phyloP scores from a whole-genome alignment of 1,140 invertebrate species.

The Drosophila teissieri region DNA sequence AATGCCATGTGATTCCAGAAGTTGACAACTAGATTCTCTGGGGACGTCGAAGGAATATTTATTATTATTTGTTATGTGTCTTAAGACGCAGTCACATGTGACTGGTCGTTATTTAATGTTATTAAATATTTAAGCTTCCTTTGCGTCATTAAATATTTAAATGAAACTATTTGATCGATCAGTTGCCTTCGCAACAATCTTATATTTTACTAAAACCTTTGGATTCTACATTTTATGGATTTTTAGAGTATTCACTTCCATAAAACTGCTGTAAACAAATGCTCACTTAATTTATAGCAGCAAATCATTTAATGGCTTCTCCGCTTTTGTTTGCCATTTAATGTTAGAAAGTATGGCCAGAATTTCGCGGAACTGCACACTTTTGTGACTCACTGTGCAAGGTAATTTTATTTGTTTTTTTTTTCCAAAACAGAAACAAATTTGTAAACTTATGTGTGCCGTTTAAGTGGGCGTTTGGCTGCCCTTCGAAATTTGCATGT shows the following conservation, averaged over 20 bases:
- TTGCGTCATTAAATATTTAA: neutral
- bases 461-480: neutral
- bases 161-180: no score
- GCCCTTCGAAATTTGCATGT: conserved; percentile 34
- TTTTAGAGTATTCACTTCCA: neutral
- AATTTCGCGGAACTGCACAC: neutral
- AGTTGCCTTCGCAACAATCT: neutral
- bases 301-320: conserved; percentile 4
- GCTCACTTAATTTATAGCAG: neutral
- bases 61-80: conserved; percentile 9
- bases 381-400: conserved; percentile 16
- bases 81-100: conserved; percentile 10
- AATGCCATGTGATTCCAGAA: conserved; percentile 17
- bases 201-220: neutral
- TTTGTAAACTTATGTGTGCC: conserved; percentile 19
- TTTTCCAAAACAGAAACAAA: neutral
- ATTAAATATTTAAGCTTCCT: neutral
- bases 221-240: neutral
- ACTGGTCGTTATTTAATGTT: neutral
- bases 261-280: conserved; percentile 11
- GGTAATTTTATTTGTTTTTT: neutral
- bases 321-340: conserved; percentile 4
- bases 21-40: conserved; percentile 15
- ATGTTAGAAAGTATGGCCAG: neutral
- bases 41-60: conserved; percentile 19